Evolutionary conservation across 2,888 invertebrate species (phyloP), one percentile per base, ranked within the genome.

Genomic region (Tenthredo scrophulariae): DNA sequence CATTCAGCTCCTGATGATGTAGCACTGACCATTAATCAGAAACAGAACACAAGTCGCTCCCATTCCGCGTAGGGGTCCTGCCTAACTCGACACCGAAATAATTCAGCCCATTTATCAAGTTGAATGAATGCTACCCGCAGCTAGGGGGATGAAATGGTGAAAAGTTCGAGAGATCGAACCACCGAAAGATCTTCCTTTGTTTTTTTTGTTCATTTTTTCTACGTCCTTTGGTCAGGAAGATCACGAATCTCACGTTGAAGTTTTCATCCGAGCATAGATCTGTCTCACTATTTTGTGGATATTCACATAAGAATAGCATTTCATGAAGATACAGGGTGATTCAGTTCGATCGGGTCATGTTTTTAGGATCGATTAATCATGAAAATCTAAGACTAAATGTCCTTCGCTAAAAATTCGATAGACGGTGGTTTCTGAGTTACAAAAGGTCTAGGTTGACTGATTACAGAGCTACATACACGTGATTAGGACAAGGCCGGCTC

Each of bases 81-180:
- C 62, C 22, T 62, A 62, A 62, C 62, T 62, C 22, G 22, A 62
- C 62, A 62, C n/a, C 62, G 22, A n/a, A 62, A 62, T 62, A 62
- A 62, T 62, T 26, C 26, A 62, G 62, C 62, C 62, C 62, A 62
- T 62, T 62, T 62, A 26, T 62, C 62, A 62, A 26, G 62, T n/a
- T 62, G 62, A 62, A 62, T 62, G 62, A 62, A 62, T 22, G 10
- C 62, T 62, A 26, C 22, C 22, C 62, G 54, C n/a, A 62, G 62
- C 62, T 62, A 62, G 26, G 62, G 62, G 62, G 10, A 62, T 62
- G 62, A 62, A 26, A 62, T 62, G 10, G 62, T 22, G 62, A 62
- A 62, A 62, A 37, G 22, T 10, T 9, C 22, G 22, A 9, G 26
- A 26, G 9, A 62, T n/a, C n/a, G 26, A 26, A 2, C 9, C 62